These are phyloP conservation scores for Sterrhoptilus dennistouni DNA, from an alignment of 2,113 vertebrate genomes.

Conservation along the genomic window DNA sequence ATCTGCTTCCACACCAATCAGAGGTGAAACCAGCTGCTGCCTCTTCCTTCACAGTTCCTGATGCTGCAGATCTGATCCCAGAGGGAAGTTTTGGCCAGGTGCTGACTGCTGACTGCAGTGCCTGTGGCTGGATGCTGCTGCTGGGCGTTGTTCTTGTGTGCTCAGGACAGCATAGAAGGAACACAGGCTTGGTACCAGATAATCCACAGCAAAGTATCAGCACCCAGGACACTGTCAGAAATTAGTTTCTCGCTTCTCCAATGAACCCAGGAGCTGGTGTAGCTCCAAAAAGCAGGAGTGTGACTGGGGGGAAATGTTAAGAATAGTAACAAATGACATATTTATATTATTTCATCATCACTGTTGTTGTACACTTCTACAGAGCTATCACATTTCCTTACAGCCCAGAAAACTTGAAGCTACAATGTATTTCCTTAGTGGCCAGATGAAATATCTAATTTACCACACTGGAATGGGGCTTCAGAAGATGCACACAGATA, in stretches of 20 bases:
- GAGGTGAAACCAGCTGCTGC: background rate
- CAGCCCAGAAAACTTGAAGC: background rate
- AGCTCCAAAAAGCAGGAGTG: background rate
- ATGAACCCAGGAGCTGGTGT: background rate
- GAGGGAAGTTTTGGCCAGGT: background rate
- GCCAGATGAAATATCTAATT: background rate
- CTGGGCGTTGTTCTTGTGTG: background rate
- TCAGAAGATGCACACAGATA: background rate
- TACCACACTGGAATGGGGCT: background rate
- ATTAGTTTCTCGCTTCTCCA: background rate
- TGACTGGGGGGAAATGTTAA: rapidly evolving
- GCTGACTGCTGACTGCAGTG: background rate
- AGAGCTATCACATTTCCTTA: background rate
- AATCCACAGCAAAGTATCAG: background rate
- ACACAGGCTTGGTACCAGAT: background rate
- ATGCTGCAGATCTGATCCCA: background rate
- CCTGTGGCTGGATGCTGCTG: background rate
- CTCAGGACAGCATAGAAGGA: background rate
- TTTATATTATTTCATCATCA: background rate
- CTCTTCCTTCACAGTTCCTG: background rate
- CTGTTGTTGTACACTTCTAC: background rate
- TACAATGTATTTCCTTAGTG: background rate
- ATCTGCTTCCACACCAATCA: background rate
- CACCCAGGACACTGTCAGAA: background rate
- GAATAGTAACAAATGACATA: background rate